Base-by-base conservation (phyloP, 2,797 vertebrate genomes). In the Gambelia wislizenii region DNA sequence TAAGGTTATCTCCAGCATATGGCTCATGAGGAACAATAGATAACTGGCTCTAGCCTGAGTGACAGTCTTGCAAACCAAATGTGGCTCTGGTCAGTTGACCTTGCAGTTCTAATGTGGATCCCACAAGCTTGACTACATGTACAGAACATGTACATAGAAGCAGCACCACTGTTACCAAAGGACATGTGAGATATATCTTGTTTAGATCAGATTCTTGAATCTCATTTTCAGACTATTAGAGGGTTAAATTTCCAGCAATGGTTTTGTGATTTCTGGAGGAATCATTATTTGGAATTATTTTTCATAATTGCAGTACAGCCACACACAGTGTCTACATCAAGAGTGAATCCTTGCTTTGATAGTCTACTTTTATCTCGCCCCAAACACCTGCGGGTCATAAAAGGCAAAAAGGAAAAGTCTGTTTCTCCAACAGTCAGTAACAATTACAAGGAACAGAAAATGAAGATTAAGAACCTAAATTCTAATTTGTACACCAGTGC, bases 321-420 rank as follows among this genome's bases (percentile, higher is more conserved):
- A 97, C 97, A 97, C 97, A 97, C 96, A 91, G 94, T 72, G 97
- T 96, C 93, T 95, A 97, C 96, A 97, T 97, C 96, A 97, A 97
- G 97, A 96, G 96, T 77, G 93, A 97, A 96, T 88, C 92, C 96
- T 95, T 91, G 93, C 96, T 97, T 97, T 97, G 97, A 97, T 97
- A 96, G 96, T 95, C 95, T 95, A 95, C 97, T 97, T 97, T 97
- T 95, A 97, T 97, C 97, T 97, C 93, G 92, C 91, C 95, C 94
- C 96, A 95, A 96, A 96, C 96, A 97, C 96, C 97, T 97, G 96
- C 95, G 95, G 96, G 95, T 95, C 92, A 94, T 97, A 96, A 97
- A 96, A 95, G 95, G 93, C 86, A 39, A 93, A 87, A 92, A 96
- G 93, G 93, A 94, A 92, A 92, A 93, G 91, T 93, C 94, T 94